A percentile compares a stretch with the other conserved stretches of the same genome.
Evolutionary conservation across 2,113 vertebrate species (phyloP).

Genomic region (Bettongia penicillata): DNA sequence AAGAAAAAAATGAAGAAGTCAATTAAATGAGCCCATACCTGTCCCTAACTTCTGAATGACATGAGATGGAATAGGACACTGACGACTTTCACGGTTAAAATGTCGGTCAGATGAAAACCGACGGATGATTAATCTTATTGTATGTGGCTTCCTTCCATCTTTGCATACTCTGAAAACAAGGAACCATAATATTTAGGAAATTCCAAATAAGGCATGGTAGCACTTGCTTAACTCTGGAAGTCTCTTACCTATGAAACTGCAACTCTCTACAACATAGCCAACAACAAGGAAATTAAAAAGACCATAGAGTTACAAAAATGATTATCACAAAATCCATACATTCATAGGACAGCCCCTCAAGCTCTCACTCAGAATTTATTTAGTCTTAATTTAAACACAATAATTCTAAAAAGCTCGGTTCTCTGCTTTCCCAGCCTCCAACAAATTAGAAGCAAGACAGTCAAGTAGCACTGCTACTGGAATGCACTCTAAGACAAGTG

Average conservation of each 20-base stretch:
- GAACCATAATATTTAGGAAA: background rate
- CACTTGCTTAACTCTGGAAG: conserved; percentile 17
- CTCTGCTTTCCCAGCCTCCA: conserved; percentile 9
- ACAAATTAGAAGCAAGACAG: conserved; percentile 41
- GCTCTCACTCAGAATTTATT: conserved; percentile 26
- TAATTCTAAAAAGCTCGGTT: conserved; percentile 44
- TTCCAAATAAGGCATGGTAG: background rate
- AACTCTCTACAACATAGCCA: conserved; percentile 21
- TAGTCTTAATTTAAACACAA: conserved; percentile 12
- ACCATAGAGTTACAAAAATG: background rate
- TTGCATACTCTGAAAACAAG: conserved; percentile 84
- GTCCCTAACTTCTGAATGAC: conserved; percentile 85
- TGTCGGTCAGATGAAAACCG: conserved; percentile 84
- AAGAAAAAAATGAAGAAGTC: background rate
- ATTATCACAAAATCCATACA: conserved; percentile 13
- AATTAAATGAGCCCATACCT: conserved; percentile 77
- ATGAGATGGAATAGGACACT: conserved; percentile 89
- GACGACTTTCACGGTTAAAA: conserved; percentile 89
- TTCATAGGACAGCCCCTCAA: background rate
- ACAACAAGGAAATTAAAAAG: conserved; percentile 35
- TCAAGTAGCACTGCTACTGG: conserved; percentile 12
- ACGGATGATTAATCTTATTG: conserved; percentile 87
- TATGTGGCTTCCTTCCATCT: conserved; percentile 91
- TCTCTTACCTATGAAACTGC: background rate
- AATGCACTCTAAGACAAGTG: conserved; percentile 43